Base-by-base conservation (phyloP, 2,888 invertebrate genomes). In the Cordilura impudica region DNA sequence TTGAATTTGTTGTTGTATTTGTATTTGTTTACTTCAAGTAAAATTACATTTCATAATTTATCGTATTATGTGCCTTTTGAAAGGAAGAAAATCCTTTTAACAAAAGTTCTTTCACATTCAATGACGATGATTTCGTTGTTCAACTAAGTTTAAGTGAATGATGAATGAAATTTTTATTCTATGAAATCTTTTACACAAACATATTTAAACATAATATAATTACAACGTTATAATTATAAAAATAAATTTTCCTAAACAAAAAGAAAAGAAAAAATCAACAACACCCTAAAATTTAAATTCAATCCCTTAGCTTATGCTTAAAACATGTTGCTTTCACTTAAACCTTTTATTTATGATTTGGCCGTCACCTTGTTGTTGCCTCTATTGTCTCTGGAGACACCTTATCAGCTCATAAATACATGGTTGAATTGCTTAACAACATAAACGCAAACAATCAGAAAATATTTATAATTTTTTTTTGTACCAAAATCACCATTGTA, bases 21-120 rank as follows among this genome's bases (percentile, higher is more conserved):
- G 58, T 56, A 35, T 47, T 47, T 69, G 61, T 71, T 51, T 58
- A 60, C 60, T 66, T 47, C 63, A 65, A 76, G 58, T 49, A 65
- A 70, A 76, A 70, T 71, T 76, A 76, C 70, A 53, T 60, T 63
- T 43, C 65, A 70, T 76, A 76, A 70, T 65, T 76, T 65, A 76
- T 76, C 65, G 70, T 45, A 76, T 71, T 70, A 65, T 76, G 51
- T 51, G 39, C 65, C 29, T 19, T 31, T 49, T 49, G 35, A 35
- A 39, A 56, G 18, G 10, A 51, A 18, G 26, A 29, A 31, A 26
- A 29, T 18, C 31, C 12, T 54, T 29, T 54, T 29, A 54, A 14
- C 12, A 21, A 31, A 31, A 54, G 5, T 31, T 14, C 8, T 39
- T 39, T n/a, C n/a, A 31, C 12, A 39, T 39, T 39, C n/a, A n/a